A percentile compares a stretch with the other conserved stretches of the same genome.
Conservation (phyloP, 2,888 invertebrate genomes). For the Dione juno region DNA sequence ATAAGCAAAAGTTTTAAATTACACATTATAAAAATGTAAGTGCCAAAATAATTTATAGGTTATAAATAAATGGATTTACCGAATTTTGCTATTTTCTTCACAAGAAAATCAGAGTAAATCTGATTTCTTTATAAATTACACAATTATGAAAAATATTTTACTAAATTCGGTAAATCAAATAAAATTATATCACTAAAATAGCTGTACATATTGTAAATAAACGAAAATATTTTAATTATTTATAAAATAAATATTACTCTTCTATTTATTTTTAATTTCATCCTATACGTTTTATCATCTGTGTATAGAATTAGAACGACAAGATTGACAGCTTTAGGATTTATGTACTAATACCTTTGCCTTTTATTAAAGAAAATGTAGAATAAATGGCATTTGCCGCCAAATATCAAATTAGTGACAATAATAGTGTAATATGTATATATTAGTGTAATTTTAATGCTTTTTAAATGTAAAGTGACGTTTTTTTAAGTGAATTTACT, state of each 20-base stretch:
- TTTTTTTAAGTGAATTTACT: not conserved
- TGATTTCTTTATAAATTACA: not conserved
- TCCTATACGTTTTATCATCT: not conserved
- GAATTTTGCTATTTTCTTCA: not conserved
- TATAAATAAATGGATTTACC: slow-evolving; percentile 2
- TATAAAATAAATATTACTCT: slow-evolving; percentile 21
- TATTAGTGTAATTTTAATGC: slow-evolving; percentile 14
- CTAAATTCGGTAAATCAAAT: not conserved
- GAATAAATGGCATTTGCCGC: slow-evolving; percentile 20
- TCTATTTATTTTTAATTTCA: slow-evolving; percentile 26
- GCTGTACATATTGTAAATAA: slow-evolving; percentile 41
- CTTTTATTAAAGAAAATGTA: not conserved
- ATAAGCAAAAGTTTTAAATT: not conserved
- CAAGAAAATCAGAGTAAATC: too few species aligned
- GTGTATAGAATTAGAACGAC: slow-evolving; percentile 16
- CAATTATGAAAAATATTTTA: too few species aligned
- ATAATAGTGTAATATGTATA: slow-evolving; percentile 45
- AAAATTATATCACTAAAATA: slow-evolving; percentile 14
- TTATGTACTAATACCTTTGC: not conserved
- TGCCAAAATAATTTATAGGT: slow-evolving; percentile 9
- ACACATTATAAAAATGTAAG: not conserved
- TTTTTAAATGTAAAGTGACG: not conserved
- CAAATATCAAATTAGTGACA: slow-evolving; percentile 51
- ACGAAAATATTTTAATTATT: slow-evolving; percentile 22
- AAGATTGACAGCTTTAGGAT: not conserved